Base-by-base conservation (phyloP, 2,113 vertebrate genomes). In the Greenwoodochromis staneri region DNA sequence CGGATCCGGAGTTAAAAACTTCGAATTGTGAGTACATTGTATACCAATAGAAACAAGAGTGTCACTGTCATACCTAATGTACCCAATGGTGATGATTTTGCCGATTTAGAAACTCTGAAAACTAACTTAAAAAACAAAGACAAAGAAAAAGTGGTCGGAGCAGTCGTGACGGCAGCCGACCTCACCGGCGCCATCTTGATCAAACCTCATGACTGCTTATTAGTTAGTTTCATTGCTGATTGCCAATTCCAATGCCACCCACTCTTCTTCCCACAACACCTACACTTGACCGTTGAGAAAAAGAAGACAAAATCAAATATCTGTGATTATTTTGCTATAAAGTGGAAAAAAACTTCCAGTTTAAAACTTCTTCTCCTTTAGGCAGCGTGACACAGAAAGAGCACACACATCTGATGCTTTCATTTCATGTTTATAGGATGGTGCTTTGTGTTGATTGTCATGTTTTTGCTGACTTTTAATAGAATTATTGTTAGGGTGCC, bases 351-450 rank as follows among this genome's bases (percentile, higher is more conserved):
- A 45, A 45, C 21, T 6, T 71, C 11, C 10, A 36, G 9, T 38
- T 36, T 3, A 36, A 63, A 63, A 16, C n/a, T 0, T 9, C 5
- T 71, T 45, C 38, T 73, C 4, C 13, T 45, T 17, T 45, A 27
- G 40, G 4, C 69, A 27, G 5, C 21, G 6, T 27, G 66, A 42
- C 21, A 10, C 12, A 73, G 66, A 0, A 69, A 42, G 38, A 7
- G 4, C 0, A 16, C 13, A 9, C 13, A 45, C 38, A 27, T 45
- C 38, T 27, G 14, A 45, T 21, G 36, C 38, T 27, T 4, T 10
- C 7, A 27, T 24, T 0, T 45, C 21, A 27, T 27, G 21, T 10
- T 45, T 27, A 6, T 27, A 17, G 21, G 38, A 17, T 3, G 63
- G n/a, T 14, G 11, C 63, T 21, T 69, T 69, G 36, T 66, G 61